Evolutionary conservation across 2,797 vertebrate species (phyloP).

Genomic region (Peromyscus aztecus): DNA sequence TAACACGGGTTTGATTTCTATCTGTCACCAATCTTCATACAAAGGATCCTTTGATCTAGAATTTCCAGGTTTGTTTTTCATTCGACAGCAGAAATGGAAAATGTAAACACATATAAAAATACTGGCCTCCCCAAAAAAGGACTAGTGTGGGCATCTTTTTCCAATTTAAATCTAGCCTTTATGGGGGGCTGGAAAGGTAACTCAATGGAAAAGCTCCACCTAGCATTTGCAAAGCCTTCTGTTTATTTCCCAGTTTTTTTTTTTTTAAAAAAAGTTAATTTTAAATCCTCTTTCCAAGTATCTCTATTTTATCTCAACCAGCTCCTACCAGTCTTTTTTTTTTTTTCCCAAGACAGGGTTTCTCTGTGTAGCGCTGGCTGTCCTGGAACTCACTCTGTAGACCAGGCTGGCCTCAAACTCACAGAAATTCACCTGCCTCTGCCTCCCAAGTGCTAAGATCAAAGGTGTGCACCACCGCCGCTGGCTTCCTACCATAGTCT

Average conservation of each 20-base stretch:
- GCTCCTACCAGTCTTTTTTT: neutral
- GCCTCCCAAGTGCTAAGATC: too few relatives aligned
- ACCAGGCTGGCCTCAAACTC: too few relatives aligned
- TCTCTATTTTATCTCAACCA: constrained; percentile 37
- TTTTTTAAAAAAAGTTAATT: neutral
- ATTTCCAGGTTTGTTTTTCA: neutral
- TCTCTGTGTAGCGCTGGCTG: too few relatives aligned
- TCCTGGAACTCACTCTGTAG: too few relatives aligned
- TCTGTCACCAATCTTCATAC: neutral
- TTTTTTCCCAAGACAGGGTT: too few relatives aligned
- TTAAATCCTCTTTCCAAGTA: constrained; percentile 18
- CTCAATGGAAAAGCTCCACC: neutral
- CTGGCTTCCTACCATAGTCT: neutral
- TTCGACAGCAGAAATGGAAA: constrained; percentile 37
- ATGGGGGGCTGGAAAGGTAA: neutral
- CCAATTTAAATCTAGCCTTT: constrained; percentile 22
- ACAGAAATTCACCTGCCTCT: too few relatives aligned
- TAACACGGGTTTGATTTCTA: neutral
- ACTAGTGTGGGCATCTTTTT: neutral
- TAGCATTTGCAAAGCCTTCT: neutral
- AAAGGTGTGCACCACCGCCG: too few relatives aligned
- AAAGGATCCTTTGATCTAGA: constrained; percentile 30
- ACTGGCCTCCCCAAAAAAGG: neutral
- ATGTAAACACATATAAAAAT: constrained; percentile 56
- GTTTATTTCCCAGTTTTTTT: neutral